Base-by-base conservation (phyloP, 2,113 vertebrate genomes). In the Pipra filicauda region DNA sequence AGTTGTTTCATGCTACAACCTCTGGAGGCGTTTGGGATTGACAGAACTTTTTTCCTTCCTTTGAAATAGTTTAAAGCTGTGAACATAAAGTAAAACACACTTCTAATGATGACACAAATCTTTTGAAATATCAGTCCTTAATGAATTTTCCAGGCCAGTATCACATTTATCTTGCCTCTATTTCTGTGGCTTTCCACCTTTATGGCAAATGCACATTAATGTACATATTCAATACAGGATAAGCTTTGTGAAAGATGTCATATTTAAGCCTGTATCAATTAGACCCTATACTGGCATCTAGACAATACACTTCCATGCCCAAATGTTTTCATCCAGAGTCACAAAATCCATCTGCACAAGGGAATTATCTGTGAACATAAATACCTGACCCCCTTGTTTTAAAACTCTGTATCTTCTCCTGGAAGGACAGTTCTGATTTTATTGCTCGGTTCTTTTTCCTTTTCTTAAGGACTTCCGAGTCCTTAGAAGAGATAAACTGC, bases 271-370 rank as follows among this genome's bases (percentile, higher is more conserved):
- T 81, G 5, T 41, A 67, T 62, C 52, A 33, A 28, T 79, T 64
- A 77, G 26, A 46, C 30, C 15, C 20, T 58, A 2, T 55, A 23
- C 11, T 69, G 39, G 19, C 18, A 77, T 46, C 33, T 71, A 39
- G 31, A 54, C 61, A 20, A 80, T 78, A 51, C 22, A 39, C 22
- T 78, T 57, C 51, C 30, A 15, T 83, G 41, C 39, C 48, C 49
- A 7, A 27, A 15, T 44, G 30, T n/a, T 15, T 83, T 88, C n/a
- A 76, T 59, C 24, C 15, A 0, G 0, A 62, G 16, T 61, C 65
- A 91, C 55, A 86, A 91, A 92, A 83, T 65, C 41, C 12, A 61
- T 15, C 33, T 82, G 26, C 27, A 52, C 21, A 79, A 66, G 9
- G 16, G 14, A 9, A 64, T 55, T 48, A 51, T 66, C 24, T 82